Evolutionary conservation across 2,113 vertebrate species (phyloP).

Genomic region (Scomber japonicus): DNA sequence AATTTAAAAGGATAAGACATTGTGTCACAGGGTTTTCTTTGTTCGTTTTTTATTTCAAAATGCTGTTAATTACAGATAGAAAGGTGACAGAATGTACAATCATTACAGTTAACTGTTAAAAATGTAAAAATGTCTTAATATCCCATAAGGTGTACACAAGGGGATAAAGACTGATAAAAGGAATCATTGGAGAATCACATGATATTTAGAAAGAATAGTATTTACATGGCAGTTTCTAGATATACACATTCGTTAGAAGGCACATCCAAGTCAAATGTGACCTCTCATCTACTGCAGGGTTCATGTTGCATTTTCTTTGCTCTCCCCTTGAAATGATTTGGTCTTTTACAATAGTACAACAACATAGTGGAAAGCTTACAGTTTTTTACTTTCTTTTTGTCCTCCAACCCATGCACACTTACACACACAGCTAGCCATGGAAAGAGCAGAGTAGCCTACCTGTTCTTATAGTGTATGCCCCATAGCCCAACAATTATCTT

Average conservation of each 20-base stretch:
- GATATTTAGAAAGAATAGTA: slow-evolving; percentile 50
- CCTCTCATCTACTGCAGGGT: slow-evolving; percentile 41
- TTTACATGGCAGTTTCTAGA: slow-evolving; percentile 62
- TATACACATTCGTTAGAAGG: slow-evolving; percentile 73
- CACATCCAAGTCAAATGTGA: slow-evolving; percentile 74
- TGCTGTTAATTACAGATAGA: slow-evolving; percentile 61
- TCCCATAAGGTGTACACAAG: slow-evolving; percentile 20
- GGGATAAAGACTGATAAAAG: slow-evolving; percentile 34
- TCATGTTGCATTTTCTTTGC: slow-evolving; percentile 27
- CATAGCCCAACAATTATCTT: slow-evolving; percentile 32
- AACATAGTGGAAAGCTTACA: slow-evolving; percentile 22
- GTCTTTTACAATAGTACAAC: slow-evolving; percentile 52
- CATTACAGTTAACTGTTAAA: slow-evolving; percentile 46
- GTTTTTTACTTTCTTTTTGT: not conserved
- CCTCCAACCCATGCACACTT: not conserved
- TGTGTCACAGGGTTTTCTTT: not conserved
- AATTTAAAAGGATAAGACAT: not conserved
- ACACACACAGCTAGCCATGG: slow-evolving; percentile 9
- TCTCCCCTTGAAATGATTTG: slow-evolving; percentile 28
- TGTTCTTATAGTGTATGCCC: slow-evolving; percentile 28
- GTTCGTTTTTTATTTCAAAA: slow-evolving; percentile 63
- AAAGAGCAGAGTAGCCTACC: slow-evolving; percentile 4
- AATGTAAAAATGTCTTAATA: slow-evolving; percentile 60
- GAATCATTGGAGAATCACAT: slow-evolving; percentile 37
- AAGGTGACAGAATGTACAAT: slow-evolving; percentile 67